Percentiles rank a stretch among this genome's conserved stretches.
These are phyloP conservation scores for Conchocele bisecta DNA, from an alignment of 2,888 invertebrate genomes.

Conservation along the genomic window DNA sequence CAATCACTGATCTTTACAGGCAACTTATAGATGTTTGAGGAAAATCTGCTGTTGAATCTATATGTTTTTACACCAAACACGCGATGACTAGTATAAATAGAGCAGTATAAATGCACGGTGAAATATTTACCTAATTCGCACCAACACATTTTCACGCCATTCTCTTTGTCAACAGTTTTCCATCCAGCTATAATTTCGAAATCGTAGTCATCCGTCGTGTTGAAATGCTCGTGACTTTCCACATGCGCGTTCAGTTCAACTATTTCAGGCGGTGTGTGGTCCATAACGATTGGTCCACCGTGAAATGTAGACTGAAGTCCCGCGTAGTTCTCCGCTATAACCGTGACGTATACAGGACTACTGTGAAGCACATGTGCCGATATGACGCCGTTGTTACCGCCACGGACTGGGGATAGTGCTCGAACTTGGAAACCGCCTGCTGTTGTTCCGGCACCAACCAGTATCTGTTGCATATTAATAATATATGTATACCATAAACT, in stretches of 20 bases:
- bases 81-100: too few relatives aligned
- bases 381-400: constrained; percentile 14
- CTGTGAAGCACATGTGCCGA: constrained; percentile 27
- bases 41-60: too few relatives aligned
- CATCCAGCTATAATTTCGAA: not conserved
- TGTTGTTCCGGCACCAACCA: constrained; percentile 47
- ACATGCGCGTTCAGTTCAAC: not conserved
- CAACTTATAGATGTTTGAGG: too few relatives aligned
- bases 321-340: constrained; percentile 35
- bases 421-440: constrained; percentile 39
- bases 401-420: constrained; percentile 22
- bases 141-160: not conserved
- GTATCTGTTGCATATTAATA: constrained; percentile 19
- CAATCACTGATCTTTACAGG: too few relatives aligned
- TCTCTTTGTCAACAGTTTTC: not conserved
- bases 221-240: not conserved
- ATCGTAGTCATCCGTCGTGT: not conserved
- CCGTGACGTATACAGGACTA: constrained; percentile 30
- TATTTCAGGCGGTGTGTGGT: constrained; percentile 40
- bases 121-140: constrained; percentile 6
- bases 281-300: constrained; percentile 20
- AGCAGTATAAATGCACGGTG: too few relatives aligned
- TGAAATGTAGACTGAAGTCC: constrained; percentile 29
- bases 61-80: too few relatives aligned
- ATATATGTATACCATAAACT: too few relatives aligned